Conservation (phyloP, 2,888 invertebrate species). For the Lepidochitona cinerea region DNA sequence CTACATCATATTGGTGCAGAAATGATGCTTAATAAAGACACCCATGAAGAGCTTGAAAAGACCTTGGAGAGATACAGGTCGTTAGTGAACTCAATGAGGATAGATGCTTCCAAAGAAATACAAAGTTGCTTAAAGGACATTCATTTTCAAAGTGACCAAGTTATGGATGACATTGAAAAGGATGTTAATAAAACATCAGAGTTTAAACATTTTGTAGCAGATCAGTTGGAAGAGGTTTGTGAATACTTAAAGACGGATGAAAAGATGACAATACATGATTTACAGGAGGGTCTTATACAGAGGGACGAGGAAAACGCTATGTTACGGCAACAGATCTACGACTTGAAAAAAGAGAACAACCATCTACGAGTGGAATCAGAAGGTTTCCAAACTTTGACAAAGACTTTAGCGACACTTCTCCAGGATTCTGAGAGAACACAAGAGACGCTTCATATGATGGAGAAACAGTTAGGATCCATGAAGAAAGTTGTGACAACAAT, state of each 20-base stretch:
- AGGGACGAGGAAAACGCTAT: not conserved
- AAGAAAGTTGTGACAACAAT: not conserved
- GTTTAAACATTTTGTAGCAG: not conserved
- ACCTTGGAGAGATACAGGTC: not conserved
- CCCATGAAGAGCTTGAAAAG: not conserved
- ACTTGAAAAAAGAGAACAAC: slow-evolving; percentile 2
- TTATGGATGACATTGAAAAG: not conserved
- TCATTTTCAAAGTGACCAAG: slow-evolving; percentile 5
- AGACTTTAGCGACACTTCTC: not conserved
- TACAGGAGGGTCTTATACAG: not conserved
- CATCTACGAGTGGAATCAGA: not conserved
- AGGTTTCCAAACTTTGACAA: not conserved
- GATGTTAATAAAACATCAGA: not conserved
- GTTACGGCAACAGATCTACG: not conserved
- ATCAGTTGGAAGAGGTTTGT: slow-evolving; percentile 5
- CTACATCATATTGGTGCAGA: not conserved
- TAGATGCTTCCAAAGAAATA: not conserved
- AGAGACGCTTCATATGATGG: not conserved
- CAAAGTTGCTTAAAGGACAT: not conserved
- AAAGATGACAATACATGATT: not conserved
- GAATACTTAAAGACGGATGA: slow-evolving; percentile 3
- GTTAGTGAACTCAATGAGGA: not conserved
- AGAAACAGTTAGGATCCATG: not conserved
- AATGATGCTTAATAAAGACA: not conserved
- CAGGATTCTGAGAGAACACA: not conserved